These are phyloP conservation scores for Dermochelys coriacea DNA, from an alignment of 2,797 vertebrate species.

Conservation along the genomic window DNA sequence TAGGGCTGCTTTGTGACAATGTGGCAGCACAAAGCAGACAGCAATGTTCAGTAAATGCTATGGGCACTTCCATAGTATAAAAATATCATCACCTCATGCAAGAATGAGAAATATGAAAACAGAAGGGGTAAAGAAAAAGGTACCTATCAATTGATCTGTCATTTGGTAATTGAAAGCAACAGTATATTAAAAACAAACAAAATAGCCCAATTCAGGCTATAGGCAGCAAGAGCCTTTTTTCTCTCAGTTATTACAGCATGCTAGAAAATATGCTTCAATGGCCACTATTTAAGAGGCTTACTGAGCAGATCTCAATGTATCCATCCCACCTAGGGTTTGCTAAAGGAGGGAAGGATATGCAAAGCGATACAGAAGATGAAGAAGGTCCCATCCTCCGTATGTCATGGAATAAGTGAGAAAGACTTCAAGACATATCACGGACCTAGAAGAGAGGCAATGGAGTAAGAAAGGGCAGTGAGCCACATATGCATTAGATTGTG, in stretches of 20 bases:
- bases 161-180: background rate
- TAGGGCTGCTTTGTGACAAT: rapidly evolving
- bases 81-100: background rate
- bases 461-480: background rate
- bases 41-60: background rate
- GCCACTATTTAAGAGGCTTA: background rate
- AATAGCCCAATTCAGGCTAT: background rate
- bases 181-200: background rate
- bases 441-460: background rate
- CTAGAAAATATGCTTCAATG: background rate
- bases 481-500: too few species aligned
- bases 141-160: background rate
- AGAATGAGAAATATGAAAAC: background rate
- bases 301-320: background rate
- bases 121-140: background rate
- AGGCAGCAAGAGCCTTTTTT: rapidly evolving
- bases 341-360: background rate
- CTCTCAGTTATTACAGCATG: background rate
- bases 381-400: background rate
- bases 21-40: rapidly evolving
- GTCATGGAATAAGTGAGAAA: background rate
- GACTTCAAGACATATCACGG: background rate
- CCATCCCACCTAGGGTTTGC: too few species aligned
- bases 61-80: background rate
- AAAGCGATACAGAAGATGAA: background rate